Base-by-base conservation (phyloP, 2,797 vertebrate species). In the Buphagus erythrorhynchus region DNA sequence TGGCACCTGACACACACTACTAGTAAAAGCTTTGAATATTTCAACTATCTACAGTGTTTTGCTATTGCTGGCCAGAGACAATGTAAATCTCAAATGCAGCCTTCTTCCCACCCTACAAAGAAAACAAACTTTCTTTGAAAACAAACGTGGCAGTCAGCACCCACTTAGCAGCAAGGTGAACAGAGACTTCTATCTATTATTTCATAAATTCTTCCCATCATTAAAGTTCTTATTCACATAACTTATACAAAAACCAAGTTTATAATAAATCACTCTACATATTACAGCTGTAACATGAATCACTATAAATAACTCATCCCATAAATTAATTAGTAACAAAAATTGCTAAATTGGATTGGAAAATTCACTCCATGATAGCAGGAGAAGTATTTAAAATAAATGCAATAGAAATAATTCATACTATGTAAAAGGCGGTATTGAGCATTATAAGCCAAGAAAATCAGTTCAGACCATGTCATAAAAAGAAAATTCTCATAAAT, bases 401-500 rank as follows among this genome's bases (percentile, higher is more conserved):
- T 1, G 13, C 45, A 89, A 82, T 0, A 87, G 33, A 79, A 81
- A 85, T 57, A 92, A 92, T 61, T 79, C 36, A 63, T 49, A 33
- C 6, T 82, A 61, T 58, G 12, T 78, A 74, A 88, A 93, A 93
- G 52, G 51, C 16, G 54, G 38, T 52, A 26, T 5, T 57, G 67
- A 46, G 48, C 59, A 69, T 48, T 85, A 78, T 52, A 68, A 91
- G 57, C 45, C 78, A 94, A 83, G 72, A 67, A 86, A 91, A 93
- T 49, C 65, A 72, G 43, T 81, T 91, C 54, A 86, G 58, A 74
- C 28, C 24, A 45, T 18, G 63, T 68, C 11, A 91, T 52, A 82
- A 87, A 91, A 78, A 81, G 74, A 94, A 86, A 92, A 92, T 68
- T 91, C 68, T 96, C 69, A 94, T 91, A 74, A 81, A 93, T 73